Evolutionary conservation across 2,797 vertebrate species (phyloP), one percentile per base, ranked within the genome.

Genomic region (Streptopelia turtur): DNA sequence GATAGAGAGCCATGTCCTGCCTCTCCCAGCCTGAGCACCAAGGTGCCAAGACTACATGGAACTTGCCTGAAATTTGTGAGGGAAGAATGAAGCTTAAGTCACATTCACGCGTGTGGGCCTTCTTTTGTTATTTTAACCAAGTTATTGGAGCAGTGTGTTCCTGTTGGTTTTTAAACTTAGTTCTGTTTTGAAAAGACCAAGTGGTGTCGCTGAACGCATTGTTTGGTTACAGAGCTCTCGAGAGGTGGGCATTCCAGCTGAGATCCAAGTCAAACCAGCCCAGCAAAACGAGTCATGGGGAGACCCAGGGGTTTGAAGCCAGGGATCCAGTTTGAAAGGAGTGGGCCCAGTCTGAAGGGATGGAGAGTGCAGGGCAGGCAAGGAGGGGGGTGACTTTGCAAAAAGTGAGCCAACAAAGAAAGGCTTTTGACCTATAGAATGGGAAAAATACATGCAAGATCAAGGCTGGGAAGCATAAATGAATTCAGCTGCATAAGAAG

Each of bases 111-210:
- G 1, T 39, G 56, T 6, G 2, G 64, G 31, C 13, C 31, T 64
- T 23, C 81, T 87, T 92, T 91, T 93, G 89, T 94, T 96, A 87
- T 93, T 87, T 87, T 94, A 95, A 94, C 78, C 93, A 64, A 95
- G 86, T 85, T 96, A 86, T 66, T 0, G 1, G 39, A 94, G 75
- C 57, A 65, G 23, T 1, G 9, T 72, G 77, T 95, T 95, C 90
- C 93, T 92, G 87, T 87, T 77, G 81, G 92, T 79, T 95, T 86
- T 92, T 87, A 92, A 94, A 56, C 9, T 23, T 56, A 78, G 5
- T 71, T 94, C 95, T 87, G 66, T 87, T 93, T 90, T 79, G 75
- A 80, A 80, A 94, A 92, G 92, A 66, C n/a, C 75, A 45, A 93
- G 76, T 20, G 63, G 75, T 2, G 1, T 83, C 1, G 20, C 56